phyloP scores from a whole-genome alignment of 2,113 vertebrate species.

The Coreoperca whiteheadi region DNA sequence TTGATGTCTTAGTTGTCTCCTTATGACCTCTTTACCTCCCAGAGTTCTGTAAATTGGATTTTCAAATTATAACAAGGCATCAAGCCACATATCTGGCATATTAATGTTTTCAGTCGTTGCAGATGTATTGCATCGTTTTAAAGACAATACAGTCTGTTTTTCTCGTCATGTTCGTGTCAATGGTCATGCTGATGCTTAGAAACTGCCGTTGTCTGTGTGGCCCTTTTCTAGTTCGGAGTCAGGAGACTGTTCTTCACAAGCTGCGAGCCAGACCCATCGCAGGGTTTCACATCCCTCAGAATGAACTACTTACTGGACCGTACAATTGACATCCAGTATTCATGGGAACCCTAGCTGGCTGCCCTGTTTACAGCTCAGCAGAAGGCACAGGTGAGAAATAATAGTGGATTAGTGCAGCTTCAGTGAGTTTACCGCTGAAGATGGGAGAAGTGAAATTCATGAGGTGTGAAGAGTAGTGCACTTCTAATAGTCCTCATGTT shows the following conservation, averaged over 20 bases:
- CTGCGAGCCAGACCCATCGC: slow-evolving; percentile 1
- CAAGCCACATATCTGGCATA: neutral
- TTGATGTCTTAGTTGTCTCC: slow-evolving; percentile 20
- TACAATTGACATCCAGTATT: slow-evolving; percentile 1
- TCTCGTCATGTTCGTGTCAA: slow-evolving; percentile 1
- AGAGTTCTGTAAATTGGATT: slow-evolving; percentile 12
- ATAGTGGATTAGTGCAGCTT: neutral
- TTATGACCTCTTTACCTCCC: slow-evolving; percentile 8
- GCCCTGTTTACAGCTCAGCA: neutral
- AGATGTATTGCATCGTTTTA: neutral
- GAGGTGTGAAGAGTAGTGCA: neutral
- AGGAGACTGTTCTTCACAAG: slow-evolving; percentile 12
- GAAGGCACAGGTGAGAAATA: slow-evolving; percentile 44
- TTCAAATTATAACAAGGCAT: neutral
- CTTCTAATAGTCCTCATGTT: neutral
- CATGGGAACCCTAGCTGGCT: neutral
- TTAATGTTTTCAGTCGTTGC: neutral
- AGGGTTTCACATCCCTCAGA: slow-evolving; percentile 4
- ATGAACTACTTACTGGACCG: neutral
- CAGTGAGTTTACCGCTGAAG: too few species aligned
- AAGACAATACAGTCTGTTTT: neutral
- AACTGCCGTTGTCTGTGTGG: slow-evolving; percentile 45
- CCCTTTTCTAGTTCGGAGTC: slow-evolving; percentile 37
- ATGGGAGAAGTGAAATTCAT: too few species aligned
- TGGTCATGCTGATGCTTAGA: slow-evolving; percentile 4